These are phyloP conservation scores for Sebastes vulpes DNA, from an alignment of 2,797 vertebrate genomes.

Conservation along the genomic window DNA sequence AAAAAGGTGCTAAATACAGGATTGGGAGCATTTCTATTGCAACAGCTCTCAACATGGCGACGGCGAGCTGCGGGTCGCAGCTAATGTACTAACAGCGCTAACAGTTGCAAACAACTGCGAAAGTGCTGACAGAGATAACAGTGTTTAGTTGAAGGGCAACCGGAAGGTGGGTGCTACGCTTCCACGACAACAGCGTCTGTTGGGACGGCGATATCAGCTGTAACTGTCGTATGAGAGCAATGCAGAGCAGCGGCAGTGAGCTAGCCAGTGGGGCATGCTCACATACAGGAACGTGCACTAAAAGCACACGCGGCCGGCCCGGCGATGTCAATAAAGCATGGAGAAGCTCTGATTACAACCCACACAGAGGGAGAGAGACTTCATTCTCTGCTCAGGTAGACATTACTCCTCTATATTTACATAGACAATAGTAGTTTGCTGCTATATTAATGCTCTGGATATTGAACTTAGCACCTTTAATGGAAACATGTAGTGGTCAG, in stretches of 20 bases:
- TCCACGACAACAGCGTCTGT: too few species aligned
- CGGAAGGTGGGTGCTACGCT: too few species aligned
- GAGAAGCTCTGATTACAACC: too few species aligned
- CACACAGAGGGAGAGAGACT: background rate
- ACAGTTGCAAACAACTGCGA: too few species aligned
- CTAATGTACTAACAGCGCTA: too few species aligned
- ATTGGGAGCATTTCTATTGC: background rate
- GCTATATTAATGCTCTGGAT: background rate
- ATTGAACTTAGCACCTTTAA: background rate
- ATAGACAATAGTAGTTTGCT: background rate
- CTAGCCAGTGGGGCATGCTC: background rate
- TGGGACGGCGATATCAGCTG: too few species aligned
- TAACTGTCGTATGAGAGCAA: background rate
- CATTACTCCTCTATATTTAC: background rate
- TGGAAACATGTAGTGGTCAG: background rate
- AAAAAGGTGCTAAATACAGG: background rate
- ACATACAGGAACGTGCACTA: background rate
- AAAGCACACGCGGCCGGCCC: background rate
- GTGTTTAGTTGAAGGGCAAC: too few species aligned
- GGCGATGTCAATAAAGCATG: too few species aligned
- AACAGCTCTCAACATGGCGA: background rate
- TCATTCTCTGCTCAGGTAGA: background rate
- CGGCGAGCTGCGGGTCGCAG: too few species aligned
- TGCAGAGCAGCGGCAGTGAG: background rate
- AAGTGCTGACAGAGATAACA: too few species aligned